These are phyloP conservation scores for Phenganax stokvisi DNA, from an alignment of 92 coral and sea anemone genomes.

Conservation along the genomic window DNA sequence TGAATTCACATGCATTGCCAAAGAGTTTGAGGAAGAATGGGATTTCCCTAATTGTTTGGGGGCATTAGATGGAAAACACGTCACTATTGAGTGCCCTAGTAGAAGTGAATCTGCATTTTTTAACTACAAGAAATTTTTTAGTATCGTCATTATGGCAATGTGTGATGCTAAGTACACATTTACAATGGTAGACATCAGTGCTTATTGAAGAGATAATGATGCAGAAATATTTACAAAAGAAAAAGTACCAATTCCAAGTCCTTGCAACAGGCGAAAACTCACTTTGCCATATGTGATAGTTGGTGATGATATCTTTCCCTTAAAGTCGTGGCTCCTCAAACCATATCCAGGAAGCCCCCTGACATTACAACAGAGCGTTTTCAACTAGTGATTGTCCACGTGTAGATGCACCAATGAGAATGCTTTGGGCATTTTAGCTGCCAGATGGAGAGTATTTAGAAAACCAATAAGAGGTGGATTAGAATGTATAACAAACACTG, in stretches of 20 bases:
- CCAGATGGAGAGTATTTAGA: slow-evolving; percentile 24
- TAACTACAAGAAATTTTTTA: slow-evolving; percentile 27
- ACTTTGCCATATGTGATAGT: slow-evolving; percentile 27
- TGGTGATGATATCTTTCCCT: slow-evolving; percentile 20
- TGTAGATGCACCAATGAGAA: slow-evolving; percentile 27
- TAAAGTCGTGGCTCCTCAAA: slow-evolving; percentile 30
- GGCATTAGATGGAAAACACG: slow-evolving; percentile 40
- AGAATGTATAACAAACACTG: not conserved
- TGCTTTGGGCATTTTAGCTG: slow-evolving; percentile 29
- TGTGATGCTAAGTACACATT: slow-evolving; percentile 36
- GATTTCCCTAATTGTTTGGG: slow-evolving; percentile 43
- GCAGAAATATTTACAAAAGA: slow-evolving; percentile 28
- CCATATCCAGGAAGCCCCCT: slow-evolving; percentile 19
- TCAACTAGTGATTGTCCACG: not conserved
- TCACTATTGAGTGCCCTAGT: slow-evolving; percentile 31
- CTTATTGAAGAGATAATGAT: slow-evolving; percentile 36
- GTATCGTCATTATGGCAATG: slow-evolving; percentile 23
- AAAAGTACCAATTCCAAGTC: not conserved
- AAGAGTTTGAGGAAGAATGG: slow-evolving; percentile 29
- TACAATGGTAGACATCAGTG: slow-evolving; percentile 31
- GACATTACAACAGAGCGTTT: not conserved
- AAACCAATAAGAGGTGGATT: not conserved
- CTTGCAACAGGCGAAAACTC: slow-evolving; percentile 6
- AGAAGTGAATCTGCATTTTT: slow-evolving; percentile 26
- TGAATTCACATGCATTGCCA: slow-evolving; percentile 18